Percentiles rank a stretch among this genome's conserved stretches.
Evolutionary conservation across 2,113 vertebrate species (phyloP).

Genomic region (Hucho hucho): DNA sequence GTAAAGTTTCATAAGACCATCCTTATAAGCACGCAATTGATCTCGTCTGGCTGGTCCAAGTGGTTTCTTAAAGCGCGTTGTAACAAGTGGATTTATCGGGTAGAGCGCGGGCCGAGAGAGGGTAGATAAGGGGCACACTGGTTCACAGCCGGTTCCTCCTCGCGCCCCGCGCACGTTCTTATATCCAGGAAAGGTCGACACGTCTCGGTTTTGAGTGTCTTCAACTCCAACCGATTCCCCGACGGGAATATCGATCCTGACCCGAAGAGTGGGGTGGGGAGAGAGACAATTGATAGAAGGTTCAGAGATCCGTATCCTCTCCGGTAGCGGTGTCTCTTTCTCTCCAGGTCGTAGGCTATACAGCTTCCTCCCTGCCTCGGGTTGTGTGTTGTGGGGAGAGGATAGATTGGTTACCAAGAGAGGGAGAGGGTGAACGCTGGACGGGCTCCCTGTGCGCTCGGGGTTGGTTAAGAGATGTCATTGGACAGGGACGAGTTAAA

Average conservation of each 20-base stretch:
- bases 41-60: slow-evolving; percentile 17
- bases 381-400: slow-evolving; percentile 9
- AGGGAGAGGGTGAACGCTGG: slow-evolving; percentile 16
- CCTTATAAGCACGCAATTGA: slow-evolving; percentile 31
- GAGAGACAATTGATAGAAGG: slow-evolving; percentile 20
- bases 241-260: slow-evolving; percentile 41
- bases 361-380: slow-evolving; percentile 27
- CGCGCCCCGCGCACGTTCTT: slow-evolving; percentile 7
- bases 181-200: slow-evolving; percentile 33
- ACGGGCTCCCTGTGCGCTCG: neutral
- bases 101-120: slow-evolving; percentile 35
- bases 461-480: slow-evolving; percentile 43
- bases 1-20: slow-evolving; percentile 40
- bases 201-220: slow-evolving; percentile 6
- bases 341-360: slow-evolving; percentile 20
- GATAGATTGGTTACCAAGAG: slow-evolving; percentile 12
- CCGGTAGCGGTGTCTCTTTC: neutral
- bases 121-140: slow-evolving; percentile 14
- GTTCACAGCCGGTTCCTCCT: neutral
- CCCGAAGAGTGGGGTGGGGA: slow-evolving; percentile 23
- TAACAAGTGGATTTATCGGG: slow-evolving; percentile 12
- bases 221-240: slow-evolving; percentile 11
- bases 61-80: slow-evolving; percentile 15
- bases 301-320: slow-evolving; percentile 17
- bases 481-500: slow-evolving; percentile 33